Evolutionary conservation across 64 coral and sea anemone species (phyloP), one percentile per base, ranked within the genome.

Genomic region (Anthopleura sola): DNA sequence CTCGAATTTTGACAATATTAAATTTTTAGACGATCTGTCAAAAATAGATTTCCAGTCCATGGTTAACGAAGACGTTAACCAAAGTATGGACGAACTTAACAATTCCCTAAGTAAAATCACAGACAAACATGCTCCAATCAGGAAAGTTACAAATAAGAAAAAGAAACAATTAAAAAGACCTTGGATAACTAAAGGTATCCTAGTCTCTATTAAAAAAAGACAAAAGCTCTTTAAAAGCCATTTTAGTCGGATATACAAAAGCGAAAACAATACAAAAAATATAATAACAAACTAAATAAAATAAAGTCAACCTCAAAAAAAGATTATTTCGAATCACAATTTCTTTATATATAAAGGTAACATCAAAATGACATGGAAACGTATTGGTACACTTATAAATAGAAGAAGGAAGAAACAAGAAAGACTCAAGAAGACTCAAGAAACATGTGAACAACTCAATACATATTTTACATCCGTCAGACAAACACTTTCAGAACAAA

Each of bases 51-150:
- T 51, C 49, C 9, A 14, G 49, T 51, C 49, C 9, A 14, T 51
- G 12, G 15, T 51, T 16, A 51, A 11, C 1, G 9, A 11, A 14
- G 49, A 51, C 12, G 5, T 51, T 11, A 51, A 51, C 15, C 49
- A 14, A 14, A 51, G 49, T 51, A 51, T 51, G 49, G 12, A 51
- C 15, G 12, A 51, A 44, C 39, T 44, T 44, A 44, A 44, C 16
- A 29, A 64, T 7, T 32, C 68, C 34, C 32, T 86, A 21, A 49
- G 78, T 78, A 44, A 57, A 20, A 64, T 91, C 37, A 86, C 55
- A 24, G 69, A 82, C 78, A 86, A 91, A 86, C 89, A 91, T 86
- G 84, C 89, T 26, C 89, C 83, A 46, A 47, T 87, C 16, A 74
- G 84, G 69, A 91, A 36, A 26, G 68, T 80, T 23, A 54, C 83